phyloP scores from a whole-genome alignment of 2,797 vertebrate genomes.

The Xenops minutus region DNA sequence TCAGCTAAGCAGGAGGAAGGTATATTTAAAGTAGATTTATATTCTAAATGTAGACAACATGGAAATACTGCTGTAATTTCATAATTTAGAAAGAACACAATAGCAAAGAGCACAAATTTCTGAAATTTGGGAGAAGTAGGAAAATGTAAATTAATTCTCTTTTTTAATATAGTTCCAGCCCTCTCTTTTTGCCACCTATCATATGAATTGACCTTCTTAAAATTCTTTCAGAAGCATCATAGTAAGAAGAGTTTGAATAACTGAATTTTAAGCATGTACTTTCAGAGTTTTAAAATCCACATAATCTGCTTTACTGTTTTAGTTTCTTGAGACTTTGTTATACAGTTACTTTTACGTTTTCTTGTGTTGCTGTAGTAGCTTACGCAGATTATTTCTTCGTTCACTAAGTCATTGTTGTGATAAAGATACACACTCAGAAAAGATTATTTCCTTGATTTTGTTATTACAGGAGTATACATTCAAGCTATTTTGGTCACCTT shows the following conservation, averaged over 20 bases:
- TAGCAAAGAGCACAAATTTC: neutral
- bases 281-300: neutral
- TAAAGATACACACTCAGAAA: neutral
- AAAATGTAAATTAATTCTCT: neutral
- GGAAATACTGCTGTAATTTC: neutral
- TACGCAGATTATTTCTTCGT: neutral
- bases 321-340: neutral
- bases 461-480: neutral
- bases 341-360: neutral
- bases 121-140: neutral
- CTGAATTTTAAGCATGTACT: neutral
- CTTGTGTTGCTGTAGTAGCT: neutral
- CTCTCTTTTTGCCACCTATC: neutral
- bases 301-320: neutral
- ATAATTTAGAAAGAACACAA: neutral
- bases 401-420: neutral
- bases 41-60: neutral
- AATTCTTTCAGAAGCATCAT: neutral
- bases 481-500: neutral
- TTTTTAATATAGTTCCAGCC: neutral
- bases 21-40: neutral
- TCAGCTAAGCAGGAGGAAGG: neutral
- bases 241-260: neutral
- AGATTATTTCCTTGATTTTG: neutral
- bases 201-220: neutral